phyloP scores from a whole-genome alignment of 1,140 invertebrate genomes.

The Drosophila pectinifera region DNA sequence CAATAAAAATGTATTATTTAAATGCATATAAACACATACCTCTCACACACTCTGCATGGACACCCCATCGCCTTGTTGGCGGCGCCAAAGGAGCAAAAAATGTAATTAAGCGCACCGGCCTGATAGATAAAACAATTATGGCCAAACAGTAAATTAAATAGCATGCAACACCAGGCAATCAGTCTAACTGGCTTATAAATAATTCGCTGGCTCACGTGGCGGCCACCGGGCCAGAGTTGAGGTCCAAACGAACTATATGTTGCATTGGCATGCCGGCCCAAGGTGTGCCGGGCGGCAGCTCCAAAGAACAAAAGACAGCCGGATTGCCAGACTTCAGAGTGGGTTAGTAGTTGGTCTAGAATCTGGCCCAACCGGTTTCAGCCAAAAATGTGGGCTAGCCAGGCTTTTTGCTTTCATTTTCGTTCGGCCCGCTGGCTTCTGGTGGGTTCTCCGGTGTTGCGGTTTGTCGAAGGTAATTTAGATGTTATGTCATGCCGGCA shows the following conservation, averaged over 20 bases:
- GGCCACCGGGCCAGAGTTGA: not conserved
- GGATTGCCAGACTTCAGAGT: conserved; percentile 44
- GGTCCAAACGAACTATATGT: not conserved
- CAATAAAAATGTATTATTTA: conserved; percentile 82
- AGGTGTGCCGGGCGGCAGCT: conserved; percentile 58
- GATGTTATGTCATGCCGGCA: conserved; percentile 46
- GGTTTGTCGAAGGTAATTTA: conserved; percentile 27
- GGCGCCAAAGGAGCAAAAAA: conserved; percentile 42
- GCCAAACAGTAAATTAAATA: conserved; percentile 75
- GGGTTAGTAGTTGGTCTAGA: conserved; percentile 63
- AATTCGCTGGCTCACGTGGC: conserved; percentile 36
- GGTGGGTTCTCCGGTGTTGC: conserved; percentile 37
- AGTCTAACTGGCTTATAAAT: conserved; percentile 60
- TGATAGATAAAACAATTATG: conserved; percentile 81
- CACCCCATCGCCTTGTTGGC: conserved; percentile 49
- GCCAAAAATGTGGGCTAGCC: conserved; percentile 50
- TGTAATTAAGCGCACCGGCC: conserved; percentile 69
- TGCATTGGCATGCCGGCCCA: conserved; percentile 27
- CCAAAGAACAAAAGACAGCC: conserved; percentile 45
- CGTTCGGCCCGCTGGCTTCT: conserved; percentile 23
- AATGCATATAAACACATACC: conserved; percentile 42
- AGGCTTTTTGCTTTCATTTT: conserved; percentile 60
- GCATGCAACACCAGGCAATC: conserved; percentile 67
- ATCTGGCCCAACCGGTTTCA: conserved; percentile 64
- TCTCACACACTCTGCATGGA: not conserved